Percentiles rank a stretch among this genome's conserved stretches.
These are phyloP conservation scores for Drosophila novamexicana DNA, from an alignment of 1,140 invertebrate genomes.

Conservation along the genomic window DNA sequence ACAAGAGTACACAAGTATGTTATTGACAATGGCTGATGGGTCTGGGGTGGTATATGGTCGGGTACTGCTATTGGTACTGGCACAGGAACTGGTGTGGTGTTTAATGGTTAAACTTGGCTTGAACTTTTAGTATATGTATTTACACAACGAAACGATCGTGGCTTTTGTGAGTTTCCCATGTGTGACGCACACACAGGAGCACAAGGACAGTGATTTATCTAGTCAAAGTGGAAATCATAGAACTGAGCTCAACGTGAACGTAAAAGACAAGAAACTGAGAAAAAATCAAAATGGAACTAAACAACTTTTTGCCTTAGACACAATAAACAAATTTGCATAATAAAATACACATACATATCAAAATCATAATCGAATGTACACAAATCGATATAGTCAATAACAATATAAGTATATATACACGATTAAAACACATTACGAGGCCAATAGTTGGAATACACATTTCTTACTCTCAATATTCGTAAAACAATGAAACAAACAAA, in stretches of 20 bases:
- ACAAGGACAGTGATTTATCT: slow-evolving; percentile 33
- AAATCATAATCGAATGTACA: slow-evolving; percentile 27
- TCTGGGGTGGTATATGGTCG: slow-evolving; percentile 14
- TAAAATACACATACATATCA: not conserved
- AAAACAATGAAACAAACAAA: slow-evolving; percentile 68
- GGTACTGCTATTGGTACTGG: not conserved
- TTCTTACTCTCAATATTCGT: slow-evolving; percentile 63
- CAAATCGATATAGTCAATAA: slow-evolving; percentile 28
- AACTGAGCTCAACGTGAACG: slow-evolving; percentile 21
- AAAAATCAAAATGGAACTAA: slow-evolving; percentile 6
- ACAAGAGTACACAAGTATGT: slow-evolving; percentile 25
- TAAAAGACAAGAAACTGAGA: slow-evolving; percentile 3
- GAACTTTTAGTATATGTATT: slow-evolving; percentile 42
- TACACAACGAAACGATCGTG: slow-evolving; percentile 42
- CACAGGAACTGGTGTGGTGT: slow-evolving; percentile 4
- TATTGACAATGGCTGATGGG: slow-evolving; percentile 29
- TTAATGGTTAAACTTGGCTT: slow-evolving; percentile 26
- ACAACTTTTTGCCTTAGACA: slow-evolving; percentile 33
- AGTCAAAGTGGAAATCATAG: slow-evolving; percentile 27
- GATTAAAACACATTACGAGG: slow-evolving; percentile 74
- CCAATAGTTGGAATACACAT: slow-evolving; percentile 75
- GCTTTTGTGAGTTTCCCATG: slow-evolving; percentile 16
- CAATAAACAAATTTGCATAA: slow-evolving; percentile 7
- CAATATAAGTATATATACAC: slow-evolving; percentile 45
- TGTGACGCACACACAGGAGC: slow-evolving; percentile 31